Evolutionary conservation across 2,888 invertebrate genomes (phyloP), one percentile per base, ranked within the genome.

Genomic region (Tiphia femorata): DNA sequence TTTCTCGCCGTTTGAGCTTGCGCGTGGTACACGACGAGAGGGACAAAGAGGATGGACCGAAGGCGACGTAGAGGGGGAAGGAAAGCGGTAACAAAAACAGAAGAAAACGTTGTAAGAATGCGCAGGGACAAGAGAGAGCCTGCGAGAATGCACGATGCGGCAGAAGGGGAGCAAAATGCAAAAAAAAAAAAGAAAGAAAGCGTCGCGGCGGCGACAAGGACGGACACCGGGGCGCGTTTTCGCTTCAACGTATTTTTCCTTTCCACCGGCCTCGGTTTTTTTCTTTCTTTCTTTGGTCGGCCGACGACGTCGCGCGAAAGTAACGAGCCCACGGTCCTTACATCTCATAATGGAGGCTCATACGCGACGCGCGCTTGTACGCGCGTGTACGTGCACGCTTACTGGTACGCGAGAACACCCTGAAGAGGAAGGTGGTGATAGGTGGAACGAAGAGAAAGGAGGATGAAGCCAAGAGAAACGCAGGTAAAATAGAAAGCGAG

Each of bases 311-410:
- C 25, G 42, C 25, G 44, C 43, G 17, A 27, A 37, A 49, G 54
- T 49, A 58, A 58, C 54, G 49, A 54, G 49, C 43, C 16, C 27
- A 38, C 41, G 29, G 16, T 55, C 38, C 48, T 57, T 49, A 41
- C 29, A 44, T 25, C 38, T 49, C 30, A 35, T 35, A 30, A 49
- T 7, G 27, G 21, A 25, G 30, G 10, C 46, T 33, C 47, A 30
- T 30, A 38, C 44, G 46, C 40, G 12, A 8, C 17, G 25, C 17
- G n/a, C 17, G 8, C 12, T 27, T 25, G 8, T 6, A n/a, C 10
- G 17, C 10, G 23, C 8, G 16, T 17, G 25, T 25, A 10, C 10
- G 25, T 14, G n/a, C 14, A 25, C 37, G 35, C 37, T 47, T 47
- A 41, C 35, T 21, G 17, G 38, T 14, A 14, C 35, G 3, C 40